phyloP scores from a whole-genome alignment of 2,888 invertebrate species.

The Flabesymbios commensalis region DNA sequence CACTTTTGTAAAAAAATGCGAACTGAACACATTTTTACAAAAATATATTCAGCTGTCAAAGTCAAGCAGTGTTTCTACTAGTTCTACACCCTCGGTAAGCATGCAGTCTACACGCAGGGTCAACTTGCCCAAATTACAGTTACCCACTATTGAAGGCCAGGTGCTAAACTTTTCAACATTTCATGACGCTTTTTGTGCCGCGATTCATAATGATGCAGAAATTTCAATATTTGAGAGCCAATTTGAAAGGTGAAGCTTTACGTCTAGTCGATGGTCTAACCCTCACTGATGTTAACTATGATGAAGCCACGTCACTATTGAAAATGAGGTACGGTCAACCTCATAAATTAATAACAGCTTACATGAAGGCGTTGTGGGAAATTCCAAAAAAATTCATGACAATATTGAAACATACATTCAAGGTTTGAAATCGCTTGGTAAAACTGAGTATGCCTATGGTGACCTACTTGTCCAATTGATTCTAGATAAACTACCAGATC shows the following conservation, averaged over 20 bases:
- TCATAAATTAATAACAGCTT: background rate
- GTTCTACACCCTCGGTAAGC: background rate
- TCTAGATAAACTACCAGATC: constrained; percentile 1
- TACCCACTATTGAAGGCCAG: background rate
- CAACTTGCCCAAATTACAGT: background rate
- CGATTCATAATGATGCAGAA: constrained; percentile 2
- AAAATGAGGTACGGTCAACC: background rate
- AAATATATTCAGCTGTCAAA: no score
- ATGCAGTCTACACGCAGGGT: background rate
- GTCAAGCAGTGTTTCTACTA: no score
- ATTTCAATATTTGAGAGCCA: background rate
- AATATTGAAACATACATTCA: background rate
- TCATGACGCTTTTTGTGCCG: background rate
- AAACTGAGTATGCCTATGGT: constrained; percentile 1
- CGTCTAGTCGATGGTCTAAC: background rate
- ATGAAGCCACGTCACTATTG: background rate
- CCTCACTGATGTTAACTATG: background rate
- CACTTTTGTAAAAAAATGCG: no score
- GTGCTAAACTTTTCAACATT: background rate
- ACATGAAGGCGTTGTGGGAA: constrained; percentile 2
- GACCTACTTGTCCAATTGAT: background rate
- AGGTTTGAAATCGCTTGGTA: background rate
- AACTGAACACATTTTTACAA: no score
- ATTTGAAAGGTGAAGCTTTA: background rate
- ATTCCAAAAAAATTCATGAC: background rate